Percentiles rank a stretch among this genome's conserved stretches.
These are phyloP conservation scores for Alauda arvensis DNA, from an alignment of 2,797 vertebrate genomes.

Conservation along the genomic window DNA sequence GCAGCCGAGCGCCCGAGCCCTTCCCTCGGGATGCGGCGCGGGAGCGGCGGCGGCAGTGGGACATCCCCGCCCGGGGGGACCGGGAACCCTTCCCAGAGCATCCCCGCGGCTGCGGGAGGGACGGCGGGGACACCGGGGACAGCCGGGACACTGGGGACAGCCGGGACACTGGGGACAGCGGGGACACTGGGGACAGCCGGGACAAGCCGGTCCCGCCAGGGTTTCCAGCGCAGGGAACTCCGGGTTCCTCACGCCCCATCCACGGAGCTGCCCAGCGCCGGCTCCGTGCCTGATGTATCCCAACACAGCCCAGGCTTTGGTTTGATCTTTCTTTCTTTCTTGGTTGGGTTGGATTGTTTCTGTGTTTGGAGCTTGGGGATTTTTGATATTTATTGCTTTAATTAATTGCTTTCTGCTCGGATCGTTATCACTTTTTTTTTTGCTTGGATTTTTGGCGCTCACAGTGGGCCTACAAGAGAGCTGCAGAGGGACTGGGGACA, in stretches of 20 bases:
- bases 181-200: not conserved
- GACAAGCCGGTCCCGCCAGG: not conserved
- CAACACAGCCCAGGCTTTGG: not conserved
- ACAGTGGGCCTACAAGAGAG: rapidly evolving
- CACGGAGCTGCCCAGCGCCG: rapidly evolving
- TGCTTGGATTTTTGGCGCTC: not conserved
- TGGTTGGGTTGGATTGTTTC: not conserved
- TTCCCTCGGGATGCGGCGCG: not conserved
- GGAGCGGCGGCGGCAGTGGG: not conserved
- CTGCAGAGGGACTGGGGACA: not conserved
- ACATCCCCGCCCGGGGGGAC: not conserved
- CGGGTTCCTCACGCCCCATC: not conserved
- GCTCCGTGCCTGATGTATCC: not conserved
- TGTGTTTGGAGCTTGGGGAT: not conserved
- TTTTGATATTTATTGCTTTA: not conserved
- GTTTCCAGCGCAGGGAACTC: not conserved
- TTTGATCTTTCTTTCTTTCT: not conserved
- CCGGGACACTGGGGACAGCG: not conserved
- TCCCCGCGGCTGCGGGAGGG: not conserved
- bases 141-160: not conserved
- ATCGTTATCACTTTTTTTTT: rapidly evolving
- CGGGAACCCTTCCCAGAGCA: not conserved
- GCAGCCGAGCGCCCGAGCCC: not conserved
- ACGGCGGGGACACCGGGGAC: not conserved
- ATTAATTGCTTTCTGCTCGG: not conserved